phyloP scores from a whole-genome alignment of 2,797 vertebrate species.

The Sus cebifrons region DNA sequence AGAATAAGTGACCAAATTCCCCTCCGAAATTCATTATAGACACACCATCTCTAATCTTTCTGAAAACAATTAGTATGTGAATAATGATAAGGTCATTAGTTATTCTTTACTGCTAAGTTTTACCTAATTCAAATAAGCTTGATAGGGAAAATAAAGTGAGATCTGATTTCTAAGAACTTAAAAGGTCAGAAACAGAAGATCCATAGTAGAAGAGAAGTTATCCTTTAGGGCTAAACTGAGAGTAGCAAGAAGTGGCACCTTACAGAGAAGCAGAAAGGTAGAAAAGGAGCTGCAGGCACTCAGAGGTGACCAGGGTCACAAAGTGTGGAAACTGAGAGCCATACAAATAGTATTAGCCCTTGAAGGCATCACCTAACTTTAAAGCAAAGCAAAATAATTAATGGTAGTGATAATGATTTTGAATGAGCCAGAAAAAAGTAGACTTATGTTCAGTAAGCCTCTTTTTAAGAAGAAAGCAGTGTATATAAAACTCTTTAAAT shows the following conservation, averaged over 20 bases:
- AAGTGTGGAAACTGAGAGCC: background rate
- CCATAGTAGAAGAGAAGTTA: slow-evolving; percentile 11
- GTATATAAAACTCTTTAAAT: background rate
- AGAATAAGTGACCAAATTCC: background rate
- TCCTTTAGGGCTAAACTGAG: background rate
- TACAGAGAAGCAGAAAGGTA: background rate
- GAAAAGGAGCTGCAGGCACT: background rate
- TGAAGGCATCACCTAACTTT: slow-evolving; percentile 9
- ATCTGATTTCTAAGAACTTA: slow-evolving; percentile 66
- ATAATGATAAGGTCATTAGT: slow-evolving; percentile 39
- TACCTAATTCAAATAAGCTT: slow-evolving; percentile 43
- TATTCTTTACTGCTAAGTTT: slow-evolving; percentile 22
- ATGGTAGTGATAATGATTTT: background rate
- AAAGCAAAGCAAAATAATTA: slow-evolving; percentile 16
- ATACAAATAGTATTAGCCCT: background rate
- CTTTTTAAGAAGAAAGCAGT: background rate
- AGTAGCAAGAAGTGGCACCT: background rate
- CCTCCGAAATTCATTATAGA: background rate
- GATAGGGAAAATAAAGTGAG: background rate
- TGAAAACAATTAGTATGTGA: slow-evolving; percentile 29
- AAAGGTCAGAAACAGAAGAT: slow-evolving; percentile 50
- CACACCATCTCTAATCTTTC: background rate
- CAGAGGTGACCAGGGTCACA: background rate
- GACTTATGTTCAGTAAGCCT: slow-evolving; percentile 27
- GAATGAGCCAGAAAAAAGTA: slow-evolving; percentile 43